Base-by-base conservation (phyloP, 2,113 vertebrate species). In the Passer montanus region DNA sequence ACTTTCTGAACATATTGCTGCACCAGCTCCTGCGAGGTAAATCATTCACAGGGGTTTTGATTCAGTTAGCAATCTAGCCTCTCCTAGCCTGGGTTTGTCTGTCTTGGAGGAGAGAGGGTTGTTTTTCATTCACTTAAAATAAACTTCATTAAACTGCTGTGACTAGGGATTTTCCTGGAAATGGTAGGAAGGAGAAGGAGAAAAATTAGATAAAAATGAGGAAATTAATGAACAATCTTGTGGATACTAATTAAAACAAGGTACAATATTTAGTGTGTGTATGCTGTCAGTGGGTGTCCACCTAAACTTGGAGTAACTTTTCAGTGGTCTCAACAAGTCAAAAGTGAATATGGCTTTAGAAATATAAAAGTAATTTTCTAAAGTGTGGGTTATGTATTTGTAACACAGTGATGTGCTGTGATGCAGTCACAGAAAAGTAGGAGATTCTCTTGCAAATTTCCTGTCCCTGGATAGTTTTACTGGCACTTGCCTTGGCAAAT, bases 21-120 rank as follows among this genome's bases (percentile, higher is more conserved):
- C 89, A 53, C 47, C 83, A 69, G 26, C 72, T 90, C 47, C 64
- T 78, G 80, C 62, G 52, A 97, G 97, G 97, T 97, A 98, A 97
- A 89, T 86, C 23, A 30, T 94, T 93, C 18, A 53, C 44, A 28
- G 31, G 24, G 53, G 3, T 6, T 58, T 52, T 6, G 2, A 11
- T 78, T 81, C 13, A 7, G 7, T 94, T 67, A 21, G 27, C 0
- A 0, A 7, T 52, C 28, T 78, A 2, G 15, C 30, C 3, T 75
- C 17, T 72, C 76, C 26, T 62, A 49, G 28, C 27, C 41, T 91
- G 41, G 53, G 35, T 76, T 86, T 94, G 30, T 59, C 44, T 88
- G 12, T 64, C 27, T 67, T 52, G 11, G 27, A 33, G 66, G 15
- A 68, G 35, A 39, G 47, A 30, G 13, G 4, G 23, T 60, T 91